Evolutionary conservation across 2,113 vertebrate species (phyloP).

Genomic region (Microtus oregoni): DNA sequence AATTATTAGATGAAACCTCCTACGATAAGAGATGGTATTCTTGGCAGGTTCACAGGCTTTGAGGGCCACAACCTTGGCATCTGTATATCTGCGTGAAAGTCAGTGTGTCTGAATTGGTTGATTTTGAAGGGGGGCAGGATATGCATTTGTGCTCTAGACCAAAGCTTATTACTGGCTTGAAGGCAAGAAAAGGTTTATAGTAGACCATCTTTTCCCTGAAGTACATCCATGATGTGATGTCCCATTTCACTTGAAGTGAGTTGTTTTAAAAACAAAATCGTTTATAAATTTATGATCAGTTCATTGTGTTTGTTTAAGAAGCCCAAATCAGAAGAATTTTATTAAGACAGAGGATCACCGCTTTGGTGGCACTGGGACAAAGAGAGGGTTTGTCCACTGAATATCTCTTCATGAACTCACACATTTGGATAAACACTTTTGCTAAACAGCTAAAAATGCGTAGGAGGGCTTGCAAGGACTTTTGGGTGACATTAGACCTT

Average conservation of each 20-base stretch:
- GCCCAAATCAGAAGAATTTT: constrained; percentile 11
- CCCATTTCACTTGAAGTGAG: not conserved
- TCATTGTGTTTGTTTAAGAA: constrained; percentile 13
- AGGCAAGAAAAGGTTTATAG: not conserved
- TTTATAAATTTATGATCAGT: not conserved
- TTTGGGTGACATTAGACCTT: not conserved
- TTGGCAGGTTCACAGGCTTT: not conserved
- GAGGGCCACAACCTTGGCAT: not conserved
- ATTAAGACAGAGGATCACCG: not conserved
- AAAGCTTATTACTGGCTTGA: not conserved
- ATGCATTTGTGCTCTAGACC: not conserved
- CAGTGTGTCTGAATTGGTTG: not conserved
- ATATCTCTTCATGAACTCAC: not conserved
- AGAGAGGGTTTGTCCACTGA: not conserved
- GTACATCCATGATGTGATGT: not conserved
- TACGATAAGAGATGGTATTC: not conserved
- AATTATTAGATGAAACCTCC: not conserved
- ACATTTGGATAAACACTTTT: not conserved
- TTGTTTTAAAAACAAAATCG: not conserved
- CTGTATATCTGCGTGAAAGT: not conserved
- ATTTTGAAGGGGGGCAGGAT: not conserved
- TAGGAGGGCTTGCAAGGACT: not conserved
- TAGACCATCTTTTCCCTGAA: not conserved
- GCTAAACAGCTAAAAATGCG: not conserved
- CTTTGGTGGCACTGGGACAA: not conserved